phyloP scores from a whole-genome alignment of 2,113 vertebrate genomes.

The Ceyx cyanopectus region DNA sequence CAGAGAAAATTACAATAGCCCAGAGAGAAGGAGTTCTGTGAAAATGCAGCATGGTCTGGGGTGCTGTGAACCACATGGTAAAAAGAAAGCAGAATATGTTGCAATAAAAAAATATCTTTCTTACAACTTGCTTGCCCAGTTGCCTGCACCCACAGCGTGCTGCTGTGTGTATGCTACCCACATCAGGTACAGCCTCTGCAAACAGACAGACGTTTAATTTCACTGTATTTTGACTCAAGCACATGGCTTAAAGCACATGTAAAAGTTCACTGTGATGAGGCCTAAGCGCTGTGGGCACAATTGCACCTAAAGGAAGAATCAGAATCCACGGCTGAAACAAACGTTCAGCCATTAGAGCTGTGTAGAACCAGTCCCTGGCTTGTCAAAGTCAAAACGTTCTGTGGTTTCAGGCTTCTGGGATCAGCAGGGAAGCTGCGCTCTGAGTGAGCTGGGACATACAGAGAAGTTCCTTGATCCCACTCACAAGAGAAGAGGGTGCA shows the following conservation, averaged over 20 bases:
- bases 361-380: too few species aligned
- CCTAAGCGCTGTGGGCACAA: background rate
- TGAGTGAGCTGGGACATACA: background rate
- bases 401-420: too few species aligned
- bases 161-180: too few species aligned
- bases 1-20: background rate
- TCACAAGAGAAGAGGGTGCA: background rate
- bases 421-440: too few species aligned
- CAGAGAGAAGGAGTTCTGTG: background rate
- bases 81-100: background rate
- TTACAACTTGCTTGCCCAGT: background rate
- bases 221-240: background rate
- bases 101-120: too few species aligned
- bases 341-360: too few species aligned
- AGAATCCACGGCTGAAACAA: too few species aligned
- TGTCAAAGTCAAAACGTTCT: too few species aligned
- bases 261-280: background rate
- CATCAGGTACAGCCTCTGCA: background rate
- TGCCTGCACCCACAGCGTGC: background rate
- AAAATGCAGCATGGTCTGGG: background rate
- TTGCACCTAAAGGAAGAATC: background rate
- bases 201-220: fast-evolving
- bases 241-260: background rate
- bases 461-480: background rate
- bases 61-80: background rate